These are phyloP conservation scores for Petromus typicus DNA, from an alignment of 2,113 vertebrate species.

Conservation along the genomic window DNA sequence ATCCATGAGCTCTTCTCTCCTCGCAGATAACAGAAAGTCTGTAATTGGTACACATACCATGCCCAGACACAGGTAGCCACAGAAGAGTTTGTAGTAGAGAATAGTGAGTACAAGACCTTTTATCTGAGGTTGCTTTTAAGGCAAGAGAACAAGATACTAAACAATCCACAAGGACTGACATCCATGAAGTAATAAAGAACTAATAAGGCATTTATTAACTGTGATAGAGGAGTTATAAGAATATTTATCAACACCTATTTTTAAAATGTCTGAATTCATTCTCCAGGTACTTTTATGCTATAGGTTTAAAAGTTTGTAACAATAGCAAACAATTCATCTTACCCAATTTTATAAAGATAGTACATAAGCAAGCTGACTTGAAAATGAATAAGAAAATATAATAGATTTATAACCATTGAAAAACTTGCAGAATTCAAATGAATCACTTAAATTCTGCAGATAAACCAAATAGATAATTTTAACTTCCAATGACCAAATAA, in stretches of 20 bases:
- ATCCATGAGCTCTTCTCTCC: neutral
- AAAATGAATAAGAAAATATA: neutral
- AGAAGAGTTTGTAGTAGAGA: neutral
- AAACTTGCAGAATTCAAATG: neutral
- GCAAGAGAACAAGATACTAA: neutral
- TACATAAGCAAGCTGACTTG: neutral
- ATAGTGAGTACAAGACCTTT: neutral
- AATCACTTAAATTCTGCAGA: neutral
- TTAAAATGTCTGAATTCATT: neutral
- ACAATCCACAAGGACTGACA: neutral
- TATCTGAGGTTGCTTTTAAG: neutral
- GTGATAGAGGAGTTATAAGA: neutral
- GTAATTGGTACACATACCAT: neutral
- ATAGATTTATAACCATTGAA: neutral
- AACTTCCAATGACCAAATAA: neutral
- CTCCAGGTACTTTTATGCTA: no score
- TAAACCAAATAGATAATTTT: neutral
- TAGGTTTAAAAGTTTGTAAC: neutral
- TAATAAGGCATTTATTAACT: neutral
- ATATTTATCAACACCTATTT: neutral
- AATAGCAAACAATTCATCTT: neutral
- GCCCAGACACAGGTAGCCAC: no score
- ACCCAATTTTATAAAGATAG: neutral
- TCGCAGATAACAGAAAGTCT: neutral
- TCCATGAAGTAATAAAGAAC: neutral